phyloP scores from a whole-genome alignment of 2,797 vertebrate genomes.

The Siniperca obscura region DNA sequence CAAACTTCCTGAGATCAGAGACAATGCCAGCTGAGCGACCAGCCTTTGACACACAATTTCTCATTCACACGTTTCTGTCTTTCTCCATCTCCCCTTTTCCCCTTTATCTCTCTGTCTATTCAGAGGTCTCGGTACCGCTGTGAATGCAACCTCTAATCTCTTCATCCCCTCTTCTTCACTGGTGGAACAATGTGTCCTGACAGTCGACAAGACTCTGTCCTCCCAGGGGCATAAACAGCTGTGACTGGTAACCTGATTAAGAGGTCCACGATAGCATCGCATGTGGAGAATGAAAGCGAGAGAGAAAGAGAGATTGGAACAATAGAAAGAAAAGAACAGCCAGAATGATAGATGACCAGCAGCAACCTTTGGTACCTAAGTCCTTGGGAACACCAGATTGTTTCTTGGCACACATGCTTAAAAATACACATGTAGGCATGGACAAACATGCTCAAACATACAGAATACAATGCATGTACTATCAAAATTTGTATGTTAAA shows the following conservation, averaged over 20 bases:
- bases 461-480: not conserved
- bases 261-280: slow-evolving; percentile 75
- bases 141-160: slow-evolving; percentile 67
- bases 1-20: slow-evolving; percentile 7
- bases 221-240: slow-evolving; percentile 72
- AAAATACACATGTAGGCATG: not conserved
- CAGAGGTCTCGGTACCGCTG: slow-evolving; percentile 27
- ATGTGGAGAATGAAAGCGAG: slow-evolving; percentile 52
- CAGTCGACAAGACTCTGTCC: slow-evolving; percentile 67
- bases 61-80: slow-evolving; percentile 28
- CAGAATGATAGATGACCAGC: slow-evolving; percentile 51
- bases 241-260: slow-evolving; percentile 79
- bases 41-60: slow-evolving; percentile 22
- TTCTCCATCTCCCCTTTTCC: slow-evolving; percentile 14
- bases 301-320: slow-evolving; percentile 30
- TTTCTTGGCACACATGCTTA: slow-evolving; percentile 9
- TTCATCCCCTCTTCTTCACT: slow-evolving; percentile 64
- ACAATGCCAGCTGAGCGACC: not conserved
- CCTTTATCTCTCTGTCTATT: slow-evolving; percentile 38
- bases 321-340: slow-evolving; percentile 45
- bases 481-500: not conserved
- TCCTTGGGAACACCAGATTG: slow-evolving; percentile 11
- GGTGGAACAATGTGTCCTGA: slow-evolving; percentile 78
- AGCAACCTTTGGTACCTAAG: slow-evolving; percentile 11
- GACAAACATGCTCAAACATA: not conserved